phyloP scores from a whole-genome alignment of 2,888 invertebrate species.

The Chrysolina americana region DNA sequence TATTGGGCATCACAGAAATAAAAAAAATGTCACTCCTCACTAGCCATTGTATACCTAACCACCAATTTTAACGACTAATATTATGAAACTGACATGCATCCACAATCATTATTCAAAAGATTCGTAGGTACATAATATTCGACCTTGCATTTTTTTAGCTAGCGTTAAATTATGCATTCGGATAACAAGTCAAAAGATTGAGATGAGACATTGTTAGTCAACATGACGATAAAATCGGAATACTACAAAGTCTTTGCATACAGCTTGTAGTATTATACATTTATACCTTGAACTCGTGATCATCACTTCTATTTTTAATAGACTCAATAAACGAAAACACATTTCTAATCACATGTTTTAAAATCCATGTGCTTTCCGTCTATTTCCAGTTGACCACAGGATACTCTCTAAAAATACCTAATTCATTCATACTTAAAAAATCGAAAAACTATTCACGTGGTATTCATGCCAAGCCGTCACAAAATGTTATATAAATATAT shows the following conservation, averaged over 20 bases:
- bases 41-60: no score
- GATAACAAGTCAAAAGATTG: neutral
- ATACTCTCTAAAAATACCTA: conserved; percentile 36
- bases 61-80: no score
- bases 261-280: neutral
- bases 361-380: conserved; percentile 39
- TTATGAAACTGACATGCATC: neutral
- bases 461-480: conserved; percentile 17
- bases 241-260: neutral
- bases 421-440: conserved; percentile 30
- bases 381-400: conserved; percentile 36
- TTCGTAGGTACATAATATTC: neutral
- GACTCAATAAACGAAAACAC: conserved; percentile 26
- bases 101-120: neutral
- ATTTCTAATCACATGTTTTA: conserved; percentile 42
- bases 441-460: conserved; percentile 7
- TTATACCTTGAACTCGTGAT: conserved; percentile 30
- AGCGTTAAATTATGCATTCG: neutral
- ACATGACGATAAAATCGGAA: conserved; percentile 1
- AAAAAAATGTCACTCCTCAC: no score
- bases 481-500: conserved; percentile 1
- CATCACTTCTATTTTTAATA: conserved; percentile 28
- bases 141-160: neutral
- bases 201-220: neutral
- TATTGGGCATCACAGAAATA: no score